Evolutionary conservation across 2,797 vertebrate species (phyloP), one percentile per base, ranked within the genome.

Genomic region (Anguilla megastoma): DNA sequence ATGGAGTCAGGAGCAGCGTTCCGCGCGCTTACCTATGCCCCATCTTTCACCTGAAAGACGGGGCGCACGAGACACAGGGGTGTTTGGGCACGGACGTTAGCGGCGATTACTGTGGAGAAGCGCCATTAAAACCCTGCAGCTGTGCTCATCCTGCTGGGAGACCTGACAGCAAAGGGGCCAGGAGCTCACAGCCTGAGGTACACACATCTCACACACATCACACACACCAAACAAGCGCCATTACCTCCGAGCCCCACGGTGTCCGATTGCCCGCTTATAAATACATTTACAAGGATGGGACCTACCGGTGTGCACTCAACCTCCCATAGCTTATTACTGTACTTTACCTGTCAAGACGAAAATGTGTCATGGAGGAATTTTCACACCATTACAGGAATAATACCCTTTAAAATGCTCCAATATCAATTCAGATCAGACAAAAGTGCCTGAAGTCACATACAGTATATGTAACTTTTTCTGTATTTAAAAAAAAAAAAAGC

Each of bases 21-120:
- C 85, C 52, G 69, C 50, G 33, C 74, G 54, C 52, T 52, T 60
- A 56, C 86, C 52, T 87, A 74, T 45, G 63, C n/a, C n/a, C 56
- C 56, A 16, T 69, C n/a, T 69, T 69, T 69, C 8, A n/a, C n/a
- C 24, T n/a, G n/a, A 69, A 9, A 69, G n/a, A 69, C 8, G 58
- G 24, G 52, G 45, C 6, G 14, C 7, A 14, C 45, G 16, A 4
- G 36, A 33, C 74, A 82, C 79, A n/a, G 27, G 21, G 24, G 79
- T 45, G 79, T 4, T 50, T 50, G 41, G 27, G 45, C 18, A n/a
- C 18, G 74, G 16, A 36, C 14, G 74, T 79, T 79, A 21, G 74
- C 16, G 33, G 4, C 36, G 33, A 79, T 41, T 79, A 45, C 74
- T 45, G 79, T 3, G 36, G 41, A 50, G 79, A n/a, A 48, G 7